Base-by-base conservation (phyloP, 2,113 vertebrate genomes). In the Hippocampus abdominalis region DNA sequence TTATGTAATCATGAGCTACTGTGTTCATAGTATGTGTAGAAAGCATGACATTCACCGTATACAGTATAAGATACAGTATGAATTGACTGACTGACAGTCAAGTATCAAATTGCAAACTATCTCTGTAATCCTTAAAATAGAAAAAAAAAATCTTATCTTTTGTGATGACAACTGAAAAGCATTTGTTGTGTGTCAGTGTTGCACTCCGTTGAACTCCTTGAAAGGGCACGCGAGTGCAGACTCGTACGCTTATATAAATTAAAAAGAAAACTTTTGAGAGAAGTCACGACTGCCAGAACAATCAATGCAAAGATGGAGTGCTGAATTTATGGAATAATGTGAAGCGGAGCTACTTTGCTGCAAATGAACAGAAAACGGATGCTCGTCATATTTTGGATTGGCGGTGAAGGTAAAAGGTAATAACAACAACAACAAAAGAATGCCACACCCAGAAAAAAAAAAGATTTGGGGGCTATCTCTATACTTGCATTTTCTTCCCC, bases 1-100 rank as follows among this genome's bases (percentile, higher is more conserved):
- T 84, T 76, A 74, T 63, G 78, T 46, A 13, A 69, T 23, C 23
- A 8, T 56, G 72, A 53, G 63, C 62, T 36, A 44, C 44, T 46
- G 44, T 46, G 44, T 15, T 36, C 32, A 60, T 20, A 32, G 16
- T 32, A 60, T 18, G 56, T 29, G 15, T 36, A 16, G 57, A 7
- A 9, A 32, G 57, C 16, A 60, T 29, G 29, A 13, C 32, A 32
- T 7, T 3, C 8, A 15, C 23, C 12, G 12, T 27, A 57, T 54
- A 36, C 32, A 36, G 4, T 36, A 23, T 53, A n/a, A 21, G 20
- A 53, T n/a, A 56, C 11, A 25, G 11, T 25, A 56, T 56, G 23
- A 56, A 25, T 56, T 12, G 29, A 25, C 10, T 25, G 11, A 23
- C 27, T 57, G 11, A 13, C 11, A 6, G 15, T 29, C 16, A 27